Base-by-base conservation (phyloP, 2,888 invertebrate genomes). In the Ellobium chinense region DNA sequence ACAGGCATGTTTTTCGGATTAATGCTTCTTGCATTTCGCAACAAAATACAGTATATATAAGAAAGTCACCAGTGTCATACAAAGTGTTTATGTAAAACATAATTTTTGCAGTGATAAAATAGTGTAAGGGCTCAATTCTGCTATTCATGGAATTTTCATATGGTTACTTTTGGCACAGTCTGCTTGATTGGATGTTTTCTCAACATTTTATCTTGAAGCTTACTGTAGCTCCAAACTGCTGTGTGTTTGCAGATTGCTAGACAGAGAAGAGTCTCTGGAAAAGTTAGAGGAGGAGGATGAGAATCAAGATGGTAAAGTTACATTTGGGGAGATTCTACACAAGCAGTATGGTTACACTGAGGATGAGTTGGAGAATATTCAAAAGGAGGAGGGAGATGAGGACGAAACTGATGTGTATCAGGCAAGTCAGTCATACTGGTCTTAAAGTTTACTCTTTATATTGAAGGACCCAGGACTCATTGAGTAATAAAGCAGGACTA, bases 261-360 rank as follows among this genome's bases (percentile, higher is more conserved):
- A 56, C 39, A 68, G 21, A 39, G 98, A 98, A 92, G 98, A 98
- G 92, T 96, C 97, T 0, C 94, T 95, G 74, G 97, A 98, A 91
- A 95, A 97, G 37, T 94, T 98, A 88, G 95, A 96, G 83, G 97
- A 98, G 91, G 95, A 84, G 0, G 99, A 99, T 93, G 95, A 95
- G 63, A 95, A 99, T 92, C 94, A 94, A 58, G 97, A 99, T 93
- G 96, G 96, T 0, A 93, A 94, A 85, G 95, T 99, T 1, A 95
- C 96, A 0, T 99, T 98, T 98, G 93, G 94, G 5, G 99, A 99
- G 93, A 97, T 98, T 92, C 91, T 97, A n/a, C 94, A 95, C 77
- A 97, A 98, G 92, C 95, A 96, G 0, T 99, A 97, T 92, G 97
- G 97, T 0, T 95, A 96, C 73, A 88, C 95, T 83, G 95, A 92